Evolutionary conservation across 2,888 invertebrate genomes (phyloP).

Genomic region (Listrodromus nycthemerus): DNA sequence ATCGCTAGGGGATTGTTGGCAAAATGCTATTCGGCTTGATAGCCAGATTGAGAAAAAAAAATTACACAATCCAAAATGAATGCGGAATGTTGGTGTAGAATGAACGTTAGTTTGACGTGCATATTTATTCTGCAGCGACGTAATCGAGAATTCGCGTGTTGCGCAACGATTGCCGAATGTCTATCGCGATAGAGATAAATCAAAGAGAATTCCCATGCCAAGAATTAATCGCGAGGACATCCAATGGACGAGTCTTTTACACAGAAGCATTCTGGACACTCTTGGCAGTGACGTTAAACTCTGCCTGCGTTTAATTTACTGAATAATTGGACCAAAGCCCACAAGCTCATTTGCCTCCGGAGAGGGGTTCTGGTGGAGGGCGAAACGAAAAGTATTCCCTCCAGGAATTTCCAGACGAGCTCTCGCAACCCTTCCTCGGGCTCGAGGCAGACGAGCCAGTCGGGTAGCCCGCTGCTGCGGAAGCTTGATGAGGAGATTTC

Average conservation of each 20-base stretch:
- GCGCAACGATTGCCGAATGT: background rate
- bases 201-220: background rate
- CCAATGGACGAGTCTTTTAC: background rate
- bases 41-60: no score
- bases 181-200: background rate
- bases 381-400: conserved; percentile 66
- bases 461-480: conserved; percentile 74
- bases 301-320: conserved; percentile 83
- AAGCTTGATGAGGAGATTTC: conserved; percentile 84
- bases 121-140: background rate
- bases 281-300: conserved; percentile 43
- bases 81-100: background rate
- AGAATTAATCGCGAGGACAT: background rate
- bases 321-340: conserved; percentile 84
- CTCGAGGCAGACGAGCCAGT: conserved; percentile 52
- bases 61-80: no score
- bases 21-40: no score
- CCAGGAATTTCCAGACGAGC: conserved; percentile 73
- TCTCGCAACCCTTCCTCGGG: conserved; percentile 47
- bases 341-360: conserved; percentile 81
- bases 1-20: no score
- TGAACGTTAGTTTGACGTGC: background rate
- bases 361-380: background rate
- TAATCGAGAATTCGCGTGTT: background rate
- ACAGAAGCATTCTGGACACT: background rate